Evolutionary conservation across 2,797 vertebrate genomes (phyloP).

Genomic region (Phoxinus dragarum): DNA sequence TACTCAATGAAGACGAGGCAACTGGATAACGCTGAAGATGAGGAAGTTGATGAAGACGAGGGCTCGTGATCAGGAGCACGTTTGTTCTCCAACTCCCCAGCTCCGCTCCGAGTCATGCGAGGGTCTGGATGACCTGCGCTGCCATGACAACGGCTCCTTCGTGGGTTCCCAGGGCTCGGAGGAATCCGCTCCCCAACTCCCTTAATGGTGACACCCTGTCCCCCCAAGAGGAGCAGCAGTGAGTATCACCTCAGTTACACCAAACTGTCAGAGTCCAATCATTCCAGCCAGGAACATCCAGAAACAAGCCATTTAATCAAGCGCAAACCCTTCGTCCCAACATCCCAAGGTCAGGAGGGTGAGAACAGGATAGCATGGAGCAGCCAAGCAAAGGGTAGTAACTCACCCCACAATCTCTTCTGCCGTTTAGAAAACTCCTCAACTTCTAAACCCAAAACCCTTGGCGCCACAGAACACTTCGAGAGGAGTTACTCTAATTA

Average conservation of each 20-base stretch:
- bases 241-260: conserved; percentile 76
- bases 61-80: conserved; percentile 84
- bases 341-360: conserved; percentile 1
- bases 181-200: conserved; percentile 88
- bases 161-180: conserved; percentile 80
- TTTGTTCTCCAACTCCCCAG: conserved; percentile 89
- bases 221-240: conserved; percentile 90
- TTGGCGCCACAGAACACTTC: neutral
- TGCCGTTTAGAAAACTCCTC: neutral
- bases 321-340: conserved; percentile 57
- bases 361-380: neutral
- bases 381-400: neutral
- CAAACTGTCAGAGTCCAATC: neutral
- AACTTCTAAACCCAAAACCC: neutral
- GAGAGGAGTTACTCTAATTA: conserved; percentile 28
- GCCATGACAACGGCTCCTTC: conserved; percentile 91
- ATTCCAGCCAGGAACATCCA: conserved; percentile 10
- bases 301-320: conserved; percentile 1
- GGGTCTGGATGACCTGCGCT: conserved; percentile 83
- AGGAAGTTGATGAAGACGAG: conserved; percentile 96
- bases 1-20: conserved; percentile 85
- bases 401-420: neutral
- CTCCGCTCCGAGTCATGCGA: conserved; percentile 91
- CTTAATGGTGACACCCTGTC: conserved; percentile 87
- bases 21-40: conserved; percentile 99